Evolutionary conservation across 2,888 invertebrate species (phyloP).

Genomic region (Luperina testacea): DNA sequence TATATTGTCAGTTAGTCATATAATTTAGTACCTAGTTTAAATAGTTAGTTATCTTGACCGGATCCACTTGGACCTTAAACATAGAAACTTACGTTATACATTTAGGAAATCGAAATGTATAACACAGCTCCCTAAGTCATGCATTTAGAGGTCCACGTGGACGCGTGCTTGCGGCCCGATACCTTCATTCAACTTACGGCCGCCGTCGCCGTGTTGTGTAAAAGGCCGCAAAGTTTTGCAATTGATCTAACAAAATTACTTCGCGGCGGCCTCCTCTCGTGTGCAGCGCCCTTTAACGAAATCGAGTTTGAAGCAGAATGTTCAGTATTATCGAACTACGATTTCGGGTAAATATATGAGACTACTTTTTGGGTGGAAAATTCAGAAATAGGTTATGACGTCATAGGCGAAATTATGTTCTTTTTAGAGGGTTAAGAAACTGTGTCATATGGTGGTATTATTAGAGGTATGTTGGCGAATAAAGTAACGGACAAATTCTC

Average conservation of each 20-base stretch:
- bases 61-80: neutral
- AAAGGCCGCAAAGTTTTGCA: conserved; percentile 76
- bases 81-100: neutral
- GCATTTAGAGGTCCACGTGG: conserved; percentile 12
- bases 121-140: neutral
- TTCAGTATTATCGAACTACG: conserved; percentile 45
- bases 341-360: conserved; percentile 38
- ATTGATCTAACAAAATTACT: conserved; percentile 78
- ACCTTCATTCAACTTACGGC: conserved; percentile 71
- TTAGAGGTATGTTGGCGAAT: neutral
- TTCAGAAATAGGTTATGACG: conserved; percentile 31
- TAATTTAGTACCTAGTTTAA: too few relatives aligned
- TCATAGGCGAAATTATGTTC: neutral
- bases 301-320: conserved; percentile 47
- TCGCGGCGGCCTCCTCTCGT: conserved; percentile 59
- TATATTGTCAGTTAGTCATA: too few relatives aligned
- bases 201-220: conserved; percentile 75
- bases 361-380: conserved; percentile 31
- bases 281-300: conserved; percentile 59
- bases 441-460: neutral
- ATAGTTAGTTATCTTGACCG: too few relatives aligned
- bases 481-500: neutral
- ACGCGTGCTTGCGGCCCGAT: conserved; percentile 62
- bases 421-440: conserved; percentile 6
- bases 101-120: neutral